Percentiles rank a stretch among this genome's conserved stretches.
phyloP scores from a whole-genome alignment of 1,140 invertebrate genomes.

The Drosophila mayri region DNA sequence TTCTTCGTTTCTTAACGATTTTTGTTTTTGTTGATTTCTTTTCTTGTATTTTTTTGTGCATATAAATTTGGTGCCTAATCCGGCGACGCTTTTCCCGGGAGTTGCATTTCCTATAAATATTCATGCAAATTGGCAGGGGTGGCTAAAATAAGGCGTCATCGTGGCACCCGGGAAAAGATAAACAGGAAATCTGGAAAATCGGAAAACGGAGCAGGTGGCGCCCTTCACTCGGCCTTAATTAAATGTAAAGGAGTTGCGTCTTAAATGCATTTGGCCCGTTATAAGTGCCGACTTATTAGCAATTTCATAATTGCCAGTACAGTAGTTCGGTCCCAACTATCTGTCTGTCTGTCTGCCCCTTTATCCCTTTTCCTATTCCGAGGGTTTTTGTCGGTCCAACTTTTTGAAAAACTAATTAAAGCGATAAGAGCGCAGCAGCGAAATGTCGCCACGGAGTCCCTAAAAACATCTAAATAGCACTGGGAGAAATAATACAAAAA shows the following conservation, averaged over 20 bases:
- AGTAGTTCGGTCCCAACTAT: conserved; percentile 5
- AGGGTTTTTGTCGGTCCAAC: conserved; percentile 44
- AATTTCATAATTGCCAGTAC: conserved; percentile 59
- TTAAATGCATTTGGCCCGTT: conserved; percentile 47
- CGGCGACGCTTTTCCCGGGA: conserved; percentile 40
- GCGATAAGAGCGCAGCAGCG: conserved; percentile 61
- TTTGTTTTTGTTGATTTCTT: conserved; percentile 45
- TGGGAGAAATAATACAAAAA: neutral
- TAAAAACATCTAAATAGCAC: conserved; percentile 24
- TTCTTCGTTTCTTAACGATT: conserved; percentile 39
- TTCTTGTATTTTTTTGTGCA: conserved; percentile 28
- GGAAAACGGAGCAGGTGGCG: conserved; percentile 35
- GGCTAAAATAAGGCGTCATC: conserved; percentile 9
- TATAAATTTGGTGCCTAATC: conserved; percentile 74
- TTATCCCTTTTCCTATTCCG: neutral
- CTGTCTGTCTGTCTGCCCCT: conserved; percentile 13
- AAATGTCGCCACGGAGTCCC: conserved; percentile 41
- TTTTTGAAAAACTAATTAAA: conserved; percentile 79
- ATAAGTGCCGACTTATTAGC: conserved; percentile 47
- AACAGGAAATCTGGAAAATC: conserved; percentile 45
- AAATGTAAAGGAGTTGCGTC: conserved; percentile 62
- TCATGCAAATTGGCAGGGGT: conserved; percentile 62
- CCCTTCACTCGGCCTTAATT: conserved; percentile 57
- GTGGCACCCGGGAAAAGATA: conserved; percentile 41
- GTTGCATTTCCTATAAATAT: conserved; percentile 76